Percentiles rank a stretch among this genome's conserved stretches.
Evolutionary conservation across 2,797 vertebrate species (phyloP).

Genomic region (Momotus momota): DNA sequence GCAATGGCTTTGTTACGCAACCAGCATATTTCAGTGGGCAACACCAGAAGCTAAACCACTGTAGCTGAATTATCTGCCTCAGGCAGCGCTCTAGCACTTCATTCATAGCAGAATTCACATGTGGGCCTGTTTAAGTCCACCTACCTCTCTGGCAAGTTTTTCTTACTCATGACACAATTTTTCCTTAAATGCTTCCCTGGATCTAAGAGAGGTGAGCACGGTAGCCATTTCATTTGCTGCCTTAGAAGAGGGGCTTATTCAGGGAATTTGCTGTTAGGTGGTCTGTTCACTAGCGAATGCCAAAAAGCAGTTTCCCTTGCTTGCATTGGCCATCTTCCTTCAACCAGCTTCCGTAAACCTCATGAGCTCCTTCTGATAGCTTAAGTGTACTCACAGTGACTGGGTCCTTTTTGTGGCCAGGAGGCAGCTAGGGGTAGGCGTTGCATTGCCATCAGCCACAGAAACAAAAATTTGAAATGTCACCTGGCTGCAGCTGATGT

Average conservation of each 20-base stretch:
- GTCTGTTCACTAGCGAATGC: neutral
- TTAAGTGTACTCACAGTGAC: constrained; percentile 11
- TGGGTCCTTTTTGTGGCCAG: neutral
- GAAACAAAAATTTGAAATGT: neutral
- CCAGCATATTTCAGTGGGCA: neutral
- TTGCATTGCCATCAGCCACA: neutral
- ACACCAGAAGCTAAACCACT: neutral
- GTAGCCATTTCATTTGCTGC: neutral
- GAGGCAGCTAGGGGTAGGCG: neutral
- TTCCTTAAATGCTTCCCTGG: neutral
- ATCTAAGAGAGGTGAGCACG: neutral
- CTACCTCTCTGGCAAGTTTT: neutral
- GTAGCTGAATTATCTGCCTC: neutral
- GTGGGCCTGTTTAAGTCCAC: neutral
- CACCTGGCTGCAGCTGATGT: neutral
- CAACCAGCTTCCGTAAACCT: constrained; percentile 17
- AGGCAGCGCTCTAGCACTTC: neutral
- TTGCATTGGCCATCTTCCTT: constrained; percentile 39
- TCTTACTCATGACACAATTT: neutral
- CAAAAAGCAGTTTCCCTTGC: neutral
- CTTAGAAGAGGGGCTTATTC: neutral
- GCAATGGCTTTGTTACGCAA: neutral
- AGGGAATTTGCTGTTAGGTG: constrained; percentile 33
- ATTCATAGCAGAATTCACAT: neutral
- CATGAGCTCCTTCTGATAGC: neutral